Percentiles rank a stretch among this genome's conserved stretches.
Conservation (phyloP, 2,797 vertebrate genomes). For the Neoniphon sammara region DNA sequence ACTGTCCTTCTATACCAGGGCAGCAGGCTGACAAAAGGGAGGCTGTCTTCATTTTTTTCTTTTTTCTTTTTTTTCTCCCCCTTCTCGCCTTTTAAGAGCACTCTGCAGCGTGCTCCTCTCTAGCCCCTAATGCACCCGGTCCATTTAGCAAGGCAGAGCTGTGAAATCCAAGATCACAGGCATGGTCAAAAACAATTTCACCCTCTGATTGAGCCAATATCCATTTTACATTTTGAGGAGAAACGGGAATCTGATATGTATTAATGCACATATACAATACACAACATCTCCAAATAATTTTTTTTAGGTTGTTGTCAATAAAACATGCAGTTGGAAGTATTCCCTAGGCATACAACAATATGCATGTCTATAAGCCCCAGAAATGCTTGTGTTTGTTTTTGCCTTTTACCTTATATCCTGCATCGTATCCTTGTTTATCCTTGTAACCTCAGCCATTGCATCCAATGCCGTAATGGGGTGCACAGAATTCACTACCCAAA, state of each 20-base stretch:
- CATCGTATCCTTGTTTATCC: slow-evolving; percentile 9
- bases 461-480: neutral
- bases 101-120: slow-evolving; percentile 66
- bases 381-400: slow-evolving; percentile 8
- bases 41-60: slow-evolving; percentile 63
- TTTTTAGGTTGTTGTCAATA: neutral
- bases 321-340: slow-evolving; percentile 11
- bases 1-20: slow-evolving; percentile 49
- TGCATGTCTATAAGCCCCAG: neutral
- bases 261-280: slow-evolving; percentile 11
- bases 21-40: slow-evolving; percentile 51
- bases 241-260: slow-evolving; percentile 50
- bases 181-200: slow-evolving; percentile 77
- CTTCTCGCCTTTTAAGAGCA: slow-evolving; percentile 74
- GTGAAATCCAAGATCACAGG: slow-evolving; percentile 80
- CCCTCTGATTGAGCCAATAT: slow-evolving; percentile 75
- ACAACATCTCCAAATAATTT: slow-evolving; percentile 4
- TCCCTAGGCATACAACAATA: neutral
- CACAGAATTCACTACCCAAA: slow-evolving; percentile 16
- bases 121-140: slow-evolving; percentile 74
- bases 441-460: neutral
- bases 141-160: slow-evolving; percentile 76
- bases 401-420: neutral
- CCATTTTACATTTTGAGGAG: slow-evolving; percentile 60
- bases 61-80: slow-evolving; percentile 57